phyloP scores from a whole-genome alignment of 1,140 invertebrate species.

The Rhysida immarginata region DNA sequence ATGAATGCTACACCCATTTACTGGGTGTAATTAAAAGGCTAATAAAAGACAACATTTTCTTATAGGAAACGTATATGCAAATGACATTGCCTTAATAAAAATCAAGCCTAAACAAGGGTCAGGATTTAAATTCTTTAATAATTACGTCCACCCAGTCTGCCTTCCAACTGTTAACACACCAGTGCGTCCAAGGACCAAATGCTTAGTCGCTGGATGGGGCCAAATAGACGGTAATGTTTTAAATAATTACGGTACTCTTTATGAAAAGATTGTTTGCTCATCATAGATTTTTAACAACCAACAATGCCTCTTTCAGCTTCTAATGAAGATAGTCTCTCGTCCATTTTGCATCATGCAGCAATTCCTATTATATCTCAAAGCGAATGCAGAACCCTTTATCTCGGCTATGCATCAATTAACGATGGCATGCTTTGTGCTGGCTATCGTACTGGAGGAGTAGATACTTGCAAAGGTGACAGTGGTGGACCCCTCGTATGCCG shows the following conservation, averaged over 20 bases:
- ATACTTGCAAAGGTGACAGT: conserved; percentile 80
- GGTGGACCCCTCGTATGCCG: conserved; percentile 48
- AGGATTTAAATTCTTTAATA: conserved; percentile 42
- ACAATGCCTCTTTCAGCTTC: conserved; percentile 35
- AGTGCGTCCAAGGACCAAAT: conserved; percentile 43
- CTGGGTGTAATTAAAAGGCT: too few relatives aligned
- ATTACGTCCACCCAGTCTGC: conserved; percentile 57
- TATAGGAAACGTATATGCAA: conserved; percentile 41
- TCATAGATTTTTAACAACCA: conserved; percentile 37
- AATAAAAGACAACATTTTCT: neutral
- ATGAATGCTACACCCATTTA: too few relatives aligned
- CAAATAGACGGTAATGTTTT: neutral
- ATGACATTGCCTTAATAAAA: conserved; percentile 54
- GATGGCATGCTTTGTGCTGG: conserved; percentile 82
- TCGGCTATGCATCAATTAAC: conserved; percentile 40
- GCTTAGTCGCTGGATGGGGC: conserved; percentile 65
- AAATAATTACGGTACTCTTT: neutral
- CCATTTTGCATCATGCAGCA: neutral
- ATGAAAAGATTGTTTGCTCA: conserved; percentile 37
- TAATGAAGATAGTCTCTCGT: conserved; percentile 35
- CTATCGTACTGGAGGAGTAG: conserved; percentile 58
- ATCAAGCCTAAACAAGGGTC: conserved; percentile 36
- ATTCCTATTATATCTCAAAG: neutral
- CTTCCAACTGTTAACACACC: conserved; percentile 38
- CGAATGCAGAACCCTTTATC: conserved; percentile 34